Conservation (phyloP, 2,797 vertebrate genomes). For the Choloepus didactylus region DNA sequence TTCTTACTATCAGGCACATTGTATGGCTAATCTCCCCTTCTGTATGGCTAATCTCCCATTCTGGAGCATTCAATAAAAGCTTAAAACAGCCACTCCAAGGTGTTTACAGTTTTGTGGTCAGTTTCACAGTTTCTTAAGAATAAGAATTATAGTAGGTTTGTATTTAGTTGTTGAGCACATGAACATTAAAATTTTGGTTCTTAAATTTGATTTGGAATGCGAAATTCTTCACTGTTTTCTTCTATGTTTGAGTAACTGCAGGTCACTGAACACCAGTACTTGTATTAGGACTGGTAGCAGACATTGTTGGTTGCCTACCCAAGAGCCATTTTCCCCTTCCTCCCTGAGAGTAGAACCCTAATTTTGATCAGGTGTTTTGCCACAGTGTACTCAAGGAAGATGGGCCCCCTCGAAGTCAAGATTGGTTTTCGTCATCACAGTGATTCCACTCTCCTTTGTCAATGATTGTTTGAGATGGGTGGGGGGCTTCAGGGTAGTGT, state of each 20-base stretch:
- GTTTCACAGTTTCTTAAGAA: constrained; percentile 34
- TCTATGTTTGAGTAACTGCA: not conserved
- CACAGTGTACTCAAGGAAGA: not conserved
- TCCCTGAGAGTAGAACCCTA: constrained; percentile 4
- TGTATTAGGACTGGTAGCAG: not conserved
- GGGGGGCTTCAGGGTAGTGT: not conserved
- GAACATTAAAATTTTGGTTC: not conserved
- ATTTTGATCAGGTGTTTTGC: not conserved
- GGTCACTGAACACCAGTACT: not conserved
- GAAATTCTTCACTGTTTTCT: not conserved
- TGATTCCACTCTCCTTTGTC: not conserved
- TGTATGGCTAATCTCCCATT: not conserved
- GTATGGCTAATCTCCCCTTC: not conserved
- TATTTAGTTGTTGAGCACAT: not conserved
- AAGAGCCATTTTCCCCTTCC: not conserved
- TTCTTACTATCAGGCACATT: not conserved
- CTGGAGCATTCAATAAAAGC: constrained; percentile 10
- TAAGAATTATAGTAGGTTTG: not conserved
- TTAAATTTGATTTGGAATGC: not conserved
- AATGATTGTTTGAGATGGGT: not conserved
- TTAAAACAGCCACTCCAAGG: not conserved
- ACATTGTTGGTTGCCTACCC: not conserved
- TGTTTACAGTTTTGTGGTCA: constrained; percentile 5
- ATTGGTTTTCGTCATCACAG: not conserved
- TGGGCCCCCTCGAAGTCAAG: not conserved